A percentile compares a stretch with the other conserved stretches of the same genome.
phyloP scores from a whole-genome alignment of 1,140 invertebrate species.

The Drosophila teissieri region DNA sequence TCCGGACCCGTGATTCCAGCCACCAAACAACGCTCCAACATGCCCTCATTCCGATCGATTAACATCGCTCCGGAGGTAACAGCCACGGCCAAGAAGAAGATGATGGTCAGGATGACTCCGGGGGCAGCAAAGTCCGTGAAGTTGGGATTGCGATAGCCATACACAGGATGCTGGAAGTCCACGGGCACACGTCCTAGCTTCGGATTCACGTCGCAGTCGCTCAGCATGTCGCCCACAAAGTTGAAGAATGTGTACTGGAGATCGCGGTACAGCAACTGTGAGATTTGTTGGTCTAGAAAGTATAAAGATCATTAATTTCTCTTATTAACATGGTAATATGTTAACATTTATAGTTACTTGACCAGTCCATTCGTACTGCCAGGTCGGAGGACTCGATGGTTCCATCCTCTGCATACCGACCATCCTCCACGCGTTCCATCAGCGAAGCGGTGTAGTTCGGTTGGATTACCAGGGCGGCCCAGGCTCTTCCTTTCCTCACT shows the following conservation, averaged over 20 bases:
- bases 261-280: conserved; percentile 91
- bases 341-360: conserved; percentile 88
- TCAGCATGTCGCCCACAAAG: conserved; percentile 89
- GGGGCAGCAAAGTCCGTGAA: conserved; percentile 98
- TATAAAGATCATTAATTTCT: not conserved
- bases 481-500: conserved; percentile 90
- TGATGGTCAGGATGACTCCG: conserved; percentile 96
- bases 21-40: conserved; percentile 93
- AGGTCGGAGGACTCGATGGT: conserved; percentile 91
- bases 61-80: conserved; percentile 96
- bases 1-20: conserved; percentile 90
- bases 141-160: conserved; percentile 92
- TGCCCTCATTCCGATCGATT: conserved; percentile 95
- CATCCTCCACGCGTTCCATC: conserved; percentile 88
- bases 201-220: conserved; percentile 89
- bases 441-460: conserved; percentile 93
- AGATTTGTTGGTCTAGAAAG: conserved; percentile 95
- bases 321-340: rapidly evolving
- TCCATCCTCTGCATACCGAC: conserved; percentile 88
- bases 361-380: conserved; percentile 93
- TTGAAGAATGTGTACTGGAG: conserved; percentile 90
- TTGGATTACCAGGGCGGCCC: conserved; percentile 93
- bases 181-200: conserved; percentile 90
- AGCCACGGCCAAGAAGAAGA: conserved; percentile 97
- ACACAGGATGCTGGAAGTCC: conserved; percentile 93